Conservation (phyloP, 2,113 vertebrate species). For the Leiothrix lutea region DNA sequence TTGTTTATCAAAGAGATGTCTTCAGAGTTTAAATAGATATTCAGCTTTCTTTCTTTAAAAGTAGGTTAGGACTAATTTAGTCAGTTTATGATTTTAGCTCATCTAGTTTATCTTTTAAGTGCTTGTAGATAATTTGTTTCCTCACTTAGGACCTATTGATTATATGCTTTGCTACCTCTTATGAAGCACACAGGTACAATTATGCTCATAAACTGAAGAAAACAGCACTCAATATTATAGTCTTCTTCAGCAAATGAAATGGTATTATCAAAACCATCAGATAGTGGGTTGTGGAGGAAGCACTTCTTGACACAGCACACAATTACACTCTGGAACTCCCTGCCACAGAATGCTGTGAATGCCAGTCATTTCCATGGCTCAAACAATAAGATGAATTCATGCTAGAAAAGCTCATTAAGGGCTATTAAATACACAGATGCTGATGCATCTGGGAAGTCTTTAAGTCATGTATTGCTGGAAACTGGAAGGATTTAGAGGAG, state of each 20-base stretch:
- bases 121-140: neutral
- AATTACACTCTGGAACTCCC: slow-evolving; percentile 3
- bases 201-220: neutral
- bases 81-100: neutral
- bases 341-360: slow-evolving; percentile 11
- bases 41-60: neutral
- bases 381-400: neutral
- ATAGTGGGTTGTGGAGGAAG: slow-evolving; percentile 21
- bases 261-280: slow-evolving; percentile 22
- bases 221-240: neutral
- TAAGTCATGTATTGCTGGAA: neutral
- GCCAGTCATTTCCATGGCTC: neutral
- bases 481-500: neutral
- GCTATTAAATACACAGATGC: neutral
- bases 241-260: neutral
- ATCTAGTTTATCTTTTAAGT: neutral
- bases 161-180: neutral
- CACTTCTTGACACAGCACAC: neutral
- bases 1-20: neutral
- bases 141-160: neutral
- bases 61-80: neutral
- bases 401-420: slow-evolving; percentile 30
- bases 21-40: neutral
- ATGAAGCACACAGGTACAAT: neutral
- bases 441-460: neutral